A percentile compares a stretch with the other conserved stretches of the same genome.
phyloP scores from a whole-genome alignment of 2,888 invertebrate genomes.

The Geotrupes spiniger region DNA sequence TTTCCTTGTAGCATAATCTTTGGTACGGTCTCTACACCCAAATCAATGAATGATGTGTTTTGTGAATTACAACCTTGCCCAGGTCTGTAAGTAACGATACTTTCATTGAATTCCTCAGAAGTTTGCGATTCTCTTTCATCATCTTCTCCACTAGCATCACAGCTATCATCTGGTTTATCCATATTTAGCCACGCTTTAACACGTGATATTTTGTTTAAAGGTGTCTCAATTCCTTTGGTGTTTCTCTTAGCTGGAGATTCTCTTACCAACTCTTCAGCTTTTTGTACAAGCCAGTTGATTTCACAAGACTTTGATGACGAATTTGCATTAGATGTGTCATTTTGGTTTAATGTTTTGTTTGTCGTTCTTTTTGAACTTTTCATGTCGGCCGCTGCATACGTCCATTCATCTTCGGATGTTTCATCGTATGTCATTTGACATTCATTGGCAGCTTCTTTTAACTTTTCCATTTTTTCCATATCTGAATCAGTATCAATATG shows the following conservation, averaged over 20 bases:
- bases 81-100: slow-evolving; percentile 65
- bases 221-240: slow-evolving; percentile 49
- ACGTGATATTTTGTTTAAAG: slow-evolving; percentile 60
- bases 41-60: slow-evolving; percentile 43
- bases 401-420: slow-evolving; percentile 69
- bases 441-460: slow-evolving; percentile 9
- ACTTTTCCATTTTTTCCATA: slow-evolving; percentile 53
- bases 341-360: slow-evolving; percentile 25
- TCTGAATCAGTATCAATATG: slow-evolving; percentile 87
- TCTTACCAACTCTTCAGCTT: slow-evolving; percentile 77
- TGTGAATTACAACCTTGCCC: slow-evolving; percentile 41
- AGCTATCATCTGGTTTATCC: slow-evolving; percentile 68
- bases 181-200: slow-evolving; percentile 71
- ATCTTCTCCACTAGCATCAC: slow-evolving; percentile 88
- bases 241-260: slow-evolving; percentile 45
- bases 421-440: slow-evolving; percentile 46
- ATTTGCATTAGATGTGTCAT: slow-evolving; percentile 30
- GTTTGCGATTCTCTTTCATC: slow-evolving; percentile 75
- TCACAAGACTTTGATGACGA: slow-evolving; percentile 50
- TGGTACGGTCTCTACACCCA: slow-evolving; percentile 41
- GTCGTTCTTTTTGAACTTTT: slow-evolving; percentile 11
- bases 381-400: slow-evolving; percentile 58
- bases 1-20: slow-evolving; percentile 66
- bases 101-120: slow-evolving; percentile 75
- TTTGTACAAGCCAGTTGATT: slow-evolving; percentile 72